Evolutionary conservation across 2,888 invertebrate species (phyloP).

Genomic region (Nematopogon swammerdamellus): DNA sequence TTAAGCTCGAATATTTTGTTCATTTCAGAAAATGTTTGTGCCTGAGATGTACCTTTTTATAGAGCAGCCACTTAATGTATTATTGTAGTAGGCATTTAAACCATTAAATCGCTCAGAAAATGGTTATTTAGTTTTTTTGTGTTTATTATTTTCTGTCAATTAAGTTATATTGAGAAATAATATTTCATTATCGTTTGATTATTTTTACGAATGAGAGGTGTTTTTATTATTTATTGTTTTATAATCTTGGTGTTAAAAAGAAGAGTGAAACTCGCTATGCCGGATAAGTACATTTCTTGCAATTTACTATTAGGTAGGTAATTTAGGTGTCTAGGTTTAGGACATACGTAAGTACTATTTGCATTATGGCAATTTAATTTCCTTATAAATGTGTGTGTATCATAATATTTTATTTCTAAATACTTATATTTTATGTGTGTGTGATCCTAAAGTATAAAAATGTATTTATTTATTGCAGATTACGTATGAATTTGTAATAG

Average conservation of each 20-base stretch:
- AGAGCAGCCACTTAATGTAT: no score
- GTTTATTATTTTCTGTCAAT: no score
- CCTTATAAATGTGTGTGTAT: conserved; percentile 5
- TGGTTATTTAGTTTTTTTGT: no score
- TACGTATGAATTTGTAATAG: conserved; percentile 19
- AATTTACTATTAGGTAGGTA: conserved; percentile 11
- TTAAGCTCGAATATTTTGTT: no score
- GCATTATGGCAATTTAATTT: neutral
- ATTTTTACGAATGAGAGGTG: neutral
- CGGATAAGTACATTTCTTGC: conserved; percentile 6
- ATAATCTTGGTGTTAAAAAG: neutral
- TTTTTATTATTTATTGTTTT: neutral
- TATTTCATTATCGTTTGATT: no score
- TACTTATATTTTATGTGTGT: conserved; percentile 1
- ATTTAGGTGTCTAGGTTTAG: conserved; percentile 5
- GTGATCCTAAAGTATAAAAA: conserved; percentile 7
- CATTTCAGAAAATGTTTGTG: no score
- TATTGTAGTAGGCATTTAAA: no score
- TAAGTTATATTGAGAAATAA: no score
- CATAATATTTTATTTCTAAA: conserved; percentile 1
- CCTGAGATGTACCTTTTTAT: no score
- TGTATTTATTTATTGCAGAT: conserved; percentile 3
- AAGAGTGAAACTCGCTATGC: neutral
- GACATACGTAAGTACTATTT: neutral
- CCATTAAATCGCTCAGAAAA: no score